phyloP scores from a whole-genome alignment of 2,888 invertebrate genomes.

The Crossocerus cetratus region DNA sequence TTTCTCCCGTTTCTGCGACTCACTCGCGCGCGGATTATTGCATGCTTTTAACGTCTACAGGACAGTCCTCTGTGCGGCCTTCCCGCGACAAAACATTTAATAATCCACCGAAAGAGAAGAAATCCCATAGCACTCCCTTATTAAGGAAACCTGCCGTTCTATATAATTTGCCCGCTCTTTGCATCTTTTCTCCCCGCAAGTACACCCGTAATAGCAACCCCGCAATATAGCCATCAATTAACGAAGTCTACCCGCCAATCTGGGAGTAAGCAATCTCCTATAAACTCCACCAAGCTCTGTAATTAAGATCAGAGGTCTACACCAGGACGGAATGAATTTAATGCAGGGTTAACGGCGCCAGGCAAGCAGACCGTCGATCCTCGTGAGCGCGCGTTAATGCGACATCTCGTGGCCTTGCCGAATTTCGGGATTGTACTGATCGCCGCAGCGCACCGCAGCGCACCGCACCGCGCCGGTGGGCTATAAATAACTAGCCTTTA shows the following conservation, averaged over 20 bases:
- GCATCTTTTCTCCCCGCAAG: background rate
- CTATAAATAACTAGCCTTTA: constrained; percentile 42
- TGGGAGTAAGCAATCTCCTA: background rate
- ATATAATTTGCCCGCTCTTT: background rate
- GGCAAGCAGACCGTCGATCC: background rate
- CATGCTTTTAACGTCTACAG: background rate
- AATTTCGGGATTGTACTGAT: constrained; percentile 27
- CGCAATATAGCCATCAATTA: background rate
- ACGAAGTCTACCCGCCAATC: too few relatives aligned
- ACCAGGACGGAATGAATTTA: background rate
- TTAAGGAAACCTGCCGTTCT: background rate
- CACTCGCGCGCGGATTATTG: background rate
- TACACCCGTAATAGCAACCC: background rate
- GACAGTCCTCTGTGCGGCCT: background rate
- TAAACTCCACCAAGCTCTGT: background rate
- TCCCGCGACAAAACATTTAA: background rate
- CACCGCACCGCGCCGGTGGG: too few relatives aligned
- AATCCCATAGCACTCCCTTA: too few relatives aligned
- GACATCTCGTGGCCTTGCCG: background rate
- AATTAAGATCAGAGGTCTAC: too few relatives aligned
- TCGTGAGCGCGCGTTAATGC: background rate
- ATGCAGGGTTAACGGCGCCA: background rate
- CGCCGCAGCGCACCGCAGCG: too few relatives aligned
- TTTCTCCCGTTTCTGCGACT: background rate
- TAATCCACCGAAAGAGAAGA: background rate